Evolutionary conservation across 1,140 invertebrate genomes (phyloP), one percentile per base, ranked within the genome.

Genomic region (Drosophila bocqueti): DNA sequence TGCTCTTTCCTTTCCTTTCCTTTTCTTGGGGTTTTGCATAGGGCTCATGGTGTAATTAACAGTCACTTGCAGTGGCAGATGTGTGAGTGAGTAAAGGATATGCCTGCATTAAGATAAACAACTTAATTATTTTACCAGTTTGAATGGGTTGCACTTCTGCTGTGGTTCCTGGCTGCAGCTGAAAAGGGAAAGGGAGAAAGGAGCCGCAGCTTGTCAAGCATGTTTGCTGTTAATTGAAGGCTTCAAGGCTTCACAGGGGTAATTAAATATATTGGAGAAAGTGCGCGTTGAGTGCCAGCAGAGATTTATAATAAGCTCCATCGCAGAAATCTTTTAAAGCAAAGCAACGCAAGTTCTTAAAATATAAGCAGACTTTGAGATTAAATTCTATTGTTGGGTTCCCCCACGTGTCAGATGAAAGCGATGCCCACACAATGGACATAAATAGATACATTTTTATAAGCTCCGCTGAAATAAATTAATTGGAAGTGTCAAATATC

Each of bases 21-120:
- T 60, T 55, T 45, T 62, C 59, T 72, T 79, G 66, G 60, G 62
- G 55, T 54, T 87, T 83, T 89, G 84, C 83, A 87, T 80, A 80
- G 72, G 64, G 80, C 81, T 81, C 62, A 59, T 65, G 82, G 84
- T 81, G 79, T 90, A 89, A 89, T 89, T 89, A 89, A 84, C 84
- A 89, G 81, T 89, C 89, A 81, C 75, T 89, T 85, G 81, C 84
- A 81, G 77, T 26, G 50, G 34, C 42, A 64, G 26, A 1, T n/a
- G 38, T 52, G 57, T 10, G 59, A 18, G 64, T 57, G 76, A 68
- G 79, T 49, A 13, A 47, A 36, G 43, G 68, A 79, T 89, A 84
- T 84, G 78, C 77, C 73, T 71, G 85, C 85, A 79, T 76, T 81
- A 81, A 89, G 84, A 90, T 85, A 89, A 89, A 90, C 84, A 89